Evolutionary conservation across 2,888 invertebrate species (phyloP), one percentile per base, ranked within the genome.

Genomic region (Apamea anceps): DNA sequence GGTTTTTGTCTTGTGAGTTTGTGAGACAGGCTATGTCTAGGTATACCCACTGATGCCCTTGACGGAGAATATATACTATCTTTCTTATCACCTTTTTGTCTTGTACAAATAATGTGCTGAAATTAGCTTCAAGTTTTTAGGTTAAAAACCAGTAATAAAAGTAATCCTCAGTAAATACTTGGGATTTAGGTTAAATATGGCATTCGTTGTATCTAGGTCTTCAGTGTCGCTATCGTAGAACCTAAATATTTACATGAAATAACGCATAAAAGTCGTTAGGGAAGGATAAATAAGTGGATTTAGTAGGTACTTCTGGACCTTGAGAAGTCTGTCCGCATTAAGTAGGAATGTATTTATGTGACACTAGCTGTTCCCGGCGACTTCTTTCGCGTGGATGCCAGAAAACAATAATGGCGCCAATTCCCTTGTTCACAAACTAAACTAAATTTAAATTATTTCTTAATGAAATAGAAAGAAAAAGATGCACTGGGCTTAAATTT

Each of bases 181-280:
- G 1, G 45, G 62, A 84, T 84, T 71, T 74, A 80, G 71, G 76
- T 84, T 74, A 74, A 71, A 32, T 67, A 76, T 74, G 85, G 85
- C 73, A 80, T 80, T 77, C 48, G 71, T 28, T 37, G n/a, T 74
- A 84, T 84, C 42, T 80, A 80, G 84, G 74, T 81, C 85, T 80
- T 71, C 8, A 73, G 63, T 66, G 65, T 68, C 13, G 65, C 62
- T 85, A 77, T 77, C 76, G 48, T 76, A 60, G 25, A 48, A 63
- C 66, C 48, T 79, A 79, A 79, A 83, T 72, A 79, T 70, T 84
- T 74, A 28, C 51, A 28, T 75, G 60, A 45, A 83, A 68, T 72
- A 25, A 32, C 32, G 15, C 70, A 74, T 71, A 57, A 82, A 70
- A 66, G 25, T 21, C 8, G 51, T 8, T 70, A 62, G 62, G 60